Percentiles rank a stretch among this genome's conserved stretches.
phyloP scores from a whole-genome alignment of 2,113 vertebrate species.

The Nothocercus julius region DNA sequence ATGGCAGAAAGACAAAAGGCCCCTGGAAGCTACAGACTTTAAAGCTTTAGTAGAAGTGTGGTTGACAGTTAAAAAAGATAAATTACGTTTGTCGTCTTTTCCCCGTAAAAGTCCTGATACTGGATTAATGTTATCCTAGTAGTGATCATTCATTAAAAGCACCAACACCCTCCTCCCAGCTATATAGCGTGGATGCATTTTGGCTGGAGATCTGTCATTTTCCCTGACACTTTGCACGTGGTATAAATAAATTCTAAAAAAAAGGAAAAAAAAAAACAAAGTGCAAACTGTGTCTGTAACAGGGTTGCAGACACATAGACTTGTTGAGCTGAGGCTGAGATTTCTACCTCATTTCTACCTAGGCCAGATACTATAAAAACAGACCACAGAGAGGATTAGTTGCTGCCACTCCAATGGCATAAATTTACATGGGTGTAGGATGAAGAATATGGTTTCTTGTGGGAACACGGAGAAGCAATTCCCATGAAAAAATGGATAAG shows the following conservation, averaged over 20 bases:
- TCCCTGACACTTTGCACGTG: constrained; percentile 52
- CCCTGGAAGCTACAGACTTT: constrained; percentile 79
- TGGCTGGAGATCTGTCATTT: constrained; percentile 66
- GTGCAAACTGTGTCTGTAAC: not conserved
- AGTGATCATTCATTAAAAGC: constrained; percentile 77
- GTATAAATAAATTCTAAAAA: constrained; percentile 48
- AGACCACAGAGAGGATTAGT: not conserved
- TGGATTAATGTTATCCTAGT: constrained; percentile 76
- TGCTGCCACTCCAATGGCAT: not conserved
- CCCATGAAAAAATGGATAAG: not conserved
- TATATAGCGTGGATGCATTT: constrained; percentile 69
- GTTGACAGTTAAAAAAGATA: constrained; percentile 82
- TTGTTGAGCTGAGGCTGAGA: not conserved
- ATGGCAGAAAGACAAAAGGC: constrained; percentile 84
- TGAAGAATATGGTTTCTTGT: not conserved
- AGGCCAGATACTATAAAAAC: not conserved
- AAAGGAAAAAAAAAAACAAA: not conserved
- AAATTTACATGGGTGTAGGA: not conserved
- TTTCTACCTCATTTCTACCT: constrained; percentile 2
- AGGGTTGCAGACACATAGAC: constrained; percentile 10
- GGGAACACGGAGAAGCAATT: constrained; percentile 14
- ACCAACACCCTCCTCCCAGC: not conserved
- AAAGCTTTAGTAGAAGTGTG: constrained; percentile 80
- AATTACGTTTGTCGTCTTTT: constrained; percentile 78
- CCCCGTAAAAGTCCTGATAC: constrained; percentile 75